Evolutionary conservation across 1,140 invertebrate genomes (phyloP).

Genomic region (Achatina immaculata): DNA sequence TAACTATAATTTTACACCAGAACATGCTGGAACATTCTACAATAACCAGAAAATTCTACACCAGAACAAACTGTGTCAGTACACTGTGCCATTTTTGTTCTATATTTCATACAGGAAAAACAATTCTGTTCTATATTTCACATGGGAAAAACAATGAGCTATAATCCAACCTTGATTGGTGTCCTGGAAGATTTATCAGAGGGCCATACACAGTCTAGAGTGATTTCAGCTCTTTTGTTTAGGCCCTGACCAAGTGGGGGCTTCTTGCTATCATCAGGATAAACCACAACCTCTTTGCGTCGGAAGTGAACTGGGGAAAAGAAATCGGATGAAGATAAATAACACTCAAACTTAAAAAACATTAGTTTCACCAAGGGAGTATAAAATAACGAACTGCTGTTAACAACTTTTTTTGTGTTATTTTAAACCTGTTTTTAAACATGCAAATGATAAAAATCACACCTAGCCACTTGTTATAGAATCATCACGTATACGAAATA

Average conservation of each 20-base stretch:
- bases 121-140: background rate
- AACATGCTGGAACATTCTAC: conserved; percentile 6
- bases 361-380: no score
- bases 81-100: no score
- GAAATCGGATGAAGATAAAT: background rate
- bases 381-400: no score
- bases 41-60: background rate
- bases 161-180: conserved; percentile 80
- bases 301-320: conserved; percentile 75
- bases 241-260: conserved; percentile 87
- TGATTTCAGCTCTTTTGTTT: conserved; percentile 91
- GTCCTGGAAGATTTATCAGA: conserved; percentile 85
- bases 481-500: no score
- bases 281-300: conserved; percentile 78
- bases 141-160: background rate
- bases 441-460: no score
- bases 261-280: conserved; percentile 79
- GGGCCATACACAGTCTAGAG: conserved; percentile 95
- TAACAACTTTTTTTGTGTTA: no score
- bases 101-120: no score
- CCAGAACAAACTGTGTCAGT: no score
- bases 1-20: no score
- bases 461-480: no score
- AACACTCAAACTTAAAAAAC: no score
- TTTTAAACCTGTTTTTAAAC: no score